Conservation (phyloP, 2,113 vertebrate species). For the Neopipo cinnamomea region DNA sequence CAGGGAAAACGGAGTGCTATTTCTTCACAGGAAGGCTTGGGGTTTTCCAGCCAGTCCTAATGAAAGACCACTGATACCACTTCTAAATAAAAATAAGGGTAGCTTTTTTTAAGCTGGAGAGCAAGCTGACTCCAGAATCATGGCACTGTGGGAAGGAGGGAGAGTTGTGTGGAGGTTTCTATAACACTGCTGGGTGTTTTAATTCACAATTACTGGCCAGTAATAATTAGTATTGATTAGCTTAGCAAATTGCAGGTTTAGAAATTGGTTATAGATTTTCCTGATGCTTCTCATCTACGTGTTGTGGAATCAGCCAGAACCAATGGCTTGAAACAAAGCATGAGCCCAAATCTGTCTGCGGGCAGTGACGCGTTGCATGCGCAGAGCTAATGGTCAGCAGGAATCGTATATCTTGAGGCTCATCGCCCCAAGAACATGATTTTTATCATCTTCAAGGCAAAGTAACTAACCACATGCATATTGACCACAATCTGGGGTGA, state of each 20-base stretch:
- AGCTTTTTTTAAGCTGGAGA: neutral
- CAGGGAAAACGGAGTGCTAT: neutral
- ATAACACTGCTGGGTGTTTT: constrained; percentile 7
- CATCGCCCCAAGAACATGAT: neutral
- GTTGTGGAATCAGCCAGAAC: constrained; percentile 33
- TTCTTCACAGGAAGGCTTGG: neutral
- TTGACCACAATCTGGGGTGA: neutral
- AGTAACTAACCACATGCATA: neutral
- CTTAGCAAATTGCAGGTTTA: constrained; percentile 56
- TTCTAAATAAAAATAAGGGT: neutral
- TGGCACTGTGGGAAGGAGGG: neutral
- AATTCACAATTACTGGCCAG: constrained; percentile 56
- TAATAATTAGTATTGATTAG: constrained; percentile 65
- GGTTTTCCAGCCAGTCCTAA: neutral
- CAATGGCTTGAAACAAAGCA: neutral
- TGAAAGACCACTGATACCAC: neutral
- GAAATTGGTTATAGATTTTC: constrained; percentile 68
- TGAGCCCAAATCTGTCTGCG: neutral
- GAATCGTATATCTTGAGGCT: neutral
- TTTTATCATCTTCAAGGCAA: neutral
- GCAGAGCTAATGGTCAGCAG: neutral
- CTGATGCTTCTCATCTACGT: constrained; percentile 8
- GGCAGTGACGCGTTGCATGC: neutral
- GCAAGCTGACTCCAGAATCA: neutral
- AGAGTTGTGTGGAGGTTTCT: constrained; percentile 11